Base-by-base conservation (phyloP, 2,797 vertebrate genomes). In the Limosa lapponica region DNA sequence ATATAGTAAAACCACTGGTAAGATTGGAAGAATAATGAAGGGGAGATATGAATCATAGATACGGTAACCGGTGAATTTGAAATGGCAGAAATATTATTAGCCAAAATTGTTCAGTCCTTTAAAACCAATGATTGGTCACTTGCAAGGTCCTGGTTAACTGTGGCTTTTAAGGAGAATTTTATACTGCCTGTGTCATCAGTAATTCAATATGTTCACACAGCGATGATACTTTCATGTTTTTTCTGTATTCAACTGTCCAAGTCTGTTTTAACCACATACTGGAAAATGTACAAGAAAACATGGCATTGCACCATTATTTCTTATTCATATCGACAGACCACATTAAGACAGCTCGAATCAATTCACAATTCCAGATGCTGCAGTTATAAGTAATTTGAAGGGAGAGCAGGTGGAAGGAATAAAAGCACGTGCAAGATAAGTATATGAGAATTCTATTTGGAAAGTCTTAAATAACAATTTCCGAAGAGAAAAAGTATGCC, bases 361-460 rank as follows among this genome's bases (percentile, higher is more conserved):
- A 58, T 89, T 84, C 58, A 75, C 11, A 81, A 17, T 91, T 94
- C 54, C 85, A 93, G 34, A 93, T 69, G 34, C 23, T 0, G 0
- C 51, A 43, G 39, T 78, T 84, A 39, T 27, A 91, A 91, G 84
- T 65, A 81, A 71, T 72, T 48, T 69, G 37, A 74, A 93, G 30
- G 22, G 27, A 82, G 36, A 89, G 22, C 86, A 96, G 73, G 88
- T 91, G 61, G 79, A 90, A 90, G 16, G 37, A 94, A 36, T 41
- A 90, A 93, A 91, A 71, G 6, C 20, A 44, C 0, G 0, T 65
- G 7, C 10, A 52, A 72, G 34, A 64, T 8, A 89, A 64, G 36
- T 20, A 44, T 39, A 15, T 59, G 48, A 91, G 19, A 81, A 39
- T 62, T 88, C 24, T 92, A 8, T 46, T 25, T 72, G 37, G 15